Percentiles rank a stretch among this genome's conserved stretches.
These are phyloP conservation scores for Zenarchopterus dispar DNA, from an alignment of 2,797 vertebrate species.

Conservation along the genomic window DNA sequence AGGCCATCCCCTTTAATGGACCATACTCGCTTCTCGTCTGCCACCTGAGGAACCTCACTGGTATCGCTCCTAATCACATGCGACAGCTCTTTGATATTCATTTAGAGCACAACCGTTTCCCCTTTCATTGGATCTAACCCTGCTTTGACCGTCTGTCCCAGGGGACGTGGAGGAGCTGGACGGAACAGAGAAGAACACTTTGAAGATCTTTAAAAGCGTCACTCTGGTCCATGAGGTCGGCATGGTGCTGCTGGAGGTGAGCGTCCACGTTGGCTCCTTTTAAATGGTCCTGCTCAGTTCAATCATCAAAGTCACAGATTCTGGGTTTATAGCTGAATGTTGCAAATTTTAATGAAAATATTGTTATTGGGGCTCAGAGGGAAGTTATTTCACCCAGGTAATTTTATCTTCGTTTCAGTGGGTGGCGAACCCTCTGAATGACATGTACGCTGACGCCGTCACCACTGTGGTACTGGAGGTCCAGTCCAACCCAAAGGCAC, in stretches of 20 bases:
- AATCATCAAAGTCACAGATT: no score
- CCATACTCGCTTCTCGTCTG: conserved; percentile 90
- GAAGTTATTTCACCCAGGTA: neutral
- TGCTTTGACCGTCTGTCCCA: conserved; percentile 45
- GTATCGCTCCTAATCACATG: conserved; percentile 59
- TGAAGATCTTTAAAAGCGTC: conserved; percentile 89
- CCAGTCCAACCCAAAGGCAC: conserved; percentile 92
- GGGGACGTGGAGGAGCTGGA: conserved; percentile 92
- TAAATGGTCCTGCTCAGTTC: no score
- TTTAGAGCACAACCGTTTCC: neutral
- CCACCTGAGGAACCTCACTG: conserved; percentile 91
- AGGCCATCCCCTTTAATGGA: conserved; percentile 92
- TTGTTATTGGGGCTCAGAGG: neutral
- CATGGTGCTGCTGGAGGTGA: conserved; percentile 91
- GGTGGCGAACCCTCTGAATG: conserved; percentile 92
- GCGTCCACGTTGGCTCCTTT: neutral
- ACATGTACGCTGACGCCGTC: conserved; percentile 93
- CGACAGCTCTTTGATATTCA: neutral
- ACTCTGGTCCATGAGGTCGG: conserved; percentile 87
- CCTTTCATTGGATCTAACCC: neutral
- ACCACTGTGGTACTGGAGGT: conserved; percentile 92
- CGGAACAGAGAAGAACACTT: conserved; percentile 87
- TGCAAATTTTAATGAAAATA: no score
- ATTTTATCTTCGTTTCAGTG: conserved; percentile 77
- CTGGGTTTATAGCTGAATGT: no score